Evolutionary conservation across 1,140 invertebrate species (phyloP), one percentile per base, ranked within the genome.

Genomic region (Brachionus sp.): DNA sequence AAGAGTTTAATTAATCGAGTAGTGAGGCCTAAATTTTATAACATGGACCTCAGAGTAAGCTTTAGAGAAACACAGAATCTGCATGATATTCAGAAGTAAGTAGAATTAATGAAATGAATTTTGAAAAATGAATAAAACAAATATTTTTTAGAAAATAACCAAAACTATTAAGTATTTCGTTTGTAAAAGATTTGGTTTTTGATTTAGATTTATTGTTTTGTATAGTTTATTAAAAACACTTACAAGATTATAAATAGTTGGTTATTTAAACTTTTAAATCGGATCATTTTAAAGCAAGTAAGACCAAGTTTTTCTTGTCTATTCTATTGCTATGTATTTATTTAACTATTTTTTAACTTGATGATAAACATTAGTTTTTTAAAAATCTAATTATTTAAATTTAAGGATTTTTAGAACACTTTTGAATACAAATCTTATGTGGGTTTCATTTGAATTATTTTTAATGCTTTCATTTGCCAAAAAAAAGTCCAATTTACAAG

Each of bases 171-270:
- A 57, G 50, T 23, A 19, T 57, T 57, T 57, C 19, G 50, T 57
- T 57, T 23, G n/a, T 57, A 57, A 57, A 53, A 57, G 19, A 57
- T 57, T 19, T 57, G 50, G 50, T 57, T 57, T 57, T 57, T 57
- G 50, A 57, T 57, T 57, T 57, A 57, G 50, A 57, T 57, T 57
- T 57, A 57, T 57, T 57, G 16, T 57, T 57, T 57, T 57, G 50
- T 6, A 9, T 57, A 23, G 50, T 57, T 57, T 57, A 57, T 57
- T 57, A 19, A 19, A 57, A 57, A 57, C 50, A 19, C 50, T 57
- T 57, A 19, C n/a, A 57, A 42, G 50, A 57, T 57, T 57, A 19
- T 57, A 57, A 19, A 19, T 57, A 23, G 44, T 57, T 57, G 50
- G 50, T 57, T 57, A 57, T 57, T 53, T 57, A 10, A 50, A 50